These are phyloP conservation scores for Aspiorhynchus laticeps DNA, from an alignment of 2,113 vertebrate species.

Conservation along the genomic window DNA sequence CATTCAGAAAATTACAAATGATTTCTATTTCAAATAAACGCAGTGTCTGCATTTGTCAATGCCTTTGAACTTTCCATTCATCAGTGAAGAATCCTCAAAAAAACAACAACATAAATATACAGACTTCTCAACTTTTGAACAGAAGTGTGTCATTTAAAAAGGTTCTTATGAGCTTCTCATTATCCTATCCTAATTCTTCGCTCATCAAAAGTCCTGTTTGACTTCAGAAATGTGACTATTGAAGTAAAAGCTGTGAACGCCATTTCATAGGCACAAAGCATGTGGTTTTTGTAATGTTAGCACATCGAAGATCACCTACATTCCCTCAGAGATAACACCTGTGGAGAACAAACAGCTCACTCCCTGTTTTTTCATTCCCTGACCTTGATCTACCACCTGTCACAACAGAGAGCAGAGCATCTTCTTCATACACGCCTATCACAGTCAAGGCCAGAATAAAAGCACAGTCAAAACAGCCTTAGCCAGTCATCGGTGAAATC, in stretches of 20 bases:
- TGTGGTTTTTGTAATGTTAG: conserved; percentile 13
- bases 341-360: conserved; percentile 29
- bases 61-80: not conserved
- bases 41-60: too few species aligned
- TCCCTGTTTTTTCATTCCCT: not conserved
- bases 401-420: conserved; percentile 28
- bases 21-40: not conserved
- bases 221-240: not conserved
- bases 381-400: conserved; percentile 28
- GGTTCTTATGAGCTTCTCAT: not conserved
- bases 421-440: not conserved
- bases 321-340: conserved; percentile 28
- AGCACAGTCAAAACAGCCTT: conserved; percentile 28
- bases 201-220: not conserved
- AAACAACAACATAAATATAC: not conserved
- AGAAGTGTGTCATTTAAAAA: not conserved
- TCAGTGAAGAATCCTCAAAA: not conserved
- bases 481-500: not conserved
- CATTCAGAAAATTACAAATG: not conserved
- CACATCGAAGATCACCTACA: not conserved
- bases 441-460: conserved; percentile 13
- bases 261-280: not conserved
- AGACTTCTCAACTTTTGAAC: not conserved
- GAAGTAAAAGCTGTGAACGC: not conserved
- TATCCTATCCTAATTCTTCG: not conserved